Percentiles rank a stretch among this genome's conserved stretches.
Conservation (phyloP, 2,797 vertebrate species). For the Malacoraja senta region DNA sequence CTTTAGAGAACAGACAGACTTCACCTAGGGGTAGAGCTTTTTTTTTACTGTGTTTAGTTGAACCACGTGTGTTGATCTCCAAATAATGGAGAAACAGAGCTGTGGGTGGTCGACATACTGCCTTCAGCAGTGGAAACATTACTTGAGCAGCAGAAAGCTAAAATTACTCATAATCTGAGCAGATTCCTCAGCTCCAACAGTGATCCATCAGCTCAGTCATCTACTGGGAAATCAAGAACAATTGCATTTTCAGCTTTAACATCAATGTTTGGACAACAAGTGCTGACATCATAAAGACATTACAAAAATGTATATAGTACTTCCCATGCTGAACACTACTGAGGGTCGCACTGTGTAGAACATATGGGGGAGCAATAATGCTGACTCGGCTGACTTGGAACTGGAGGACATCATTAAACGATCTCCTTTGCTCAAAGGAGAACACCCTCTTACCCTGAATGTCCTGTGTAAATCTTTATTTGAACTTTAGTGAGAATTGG, state of each 20-base stretch:
- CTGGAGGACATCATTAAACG: no score
- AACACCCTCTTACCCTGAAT: not conserved
- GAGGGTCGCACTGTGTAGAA: not conserved
- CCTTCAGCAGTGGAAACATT: not conserved
- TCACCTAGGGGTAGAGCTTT: not conserved
- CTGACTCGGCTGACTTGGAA: no score
- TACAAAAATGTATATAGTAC: not conserved
- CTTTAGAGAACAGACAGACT: not conserved
- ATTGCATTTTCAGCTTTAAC: not conserved
- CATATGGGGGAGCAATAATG: no score
- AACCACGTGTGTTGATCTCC: not conserved
- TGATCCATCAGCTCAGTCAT: not conserved
- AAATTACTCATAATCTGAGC: conserved; percentile 9
- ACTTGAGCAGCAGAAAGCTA: not conserved
- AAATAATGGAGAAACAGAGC: not conserved
- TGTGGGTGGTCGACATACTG: not conserved
- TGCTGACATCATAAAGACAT: not conserved
- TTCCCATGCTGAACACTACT: not conserved
- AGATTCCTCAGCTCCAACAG: not conserved
- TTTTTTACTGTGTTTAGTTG: conserved; percentile 8
- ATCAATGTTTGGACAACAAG: not conserved
- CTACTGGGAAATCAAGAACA: not conserved
- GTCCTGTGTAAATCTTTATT: not conserved
- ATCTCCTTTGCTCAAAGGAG: not conserved
- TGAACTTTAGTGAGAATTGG: not conserved